Percentiles rank a stretch among this genome's conserved stretches.
Conservation (phyloP, 2,888 invertebrate species). For the Pimpla rufipes region DNA sequence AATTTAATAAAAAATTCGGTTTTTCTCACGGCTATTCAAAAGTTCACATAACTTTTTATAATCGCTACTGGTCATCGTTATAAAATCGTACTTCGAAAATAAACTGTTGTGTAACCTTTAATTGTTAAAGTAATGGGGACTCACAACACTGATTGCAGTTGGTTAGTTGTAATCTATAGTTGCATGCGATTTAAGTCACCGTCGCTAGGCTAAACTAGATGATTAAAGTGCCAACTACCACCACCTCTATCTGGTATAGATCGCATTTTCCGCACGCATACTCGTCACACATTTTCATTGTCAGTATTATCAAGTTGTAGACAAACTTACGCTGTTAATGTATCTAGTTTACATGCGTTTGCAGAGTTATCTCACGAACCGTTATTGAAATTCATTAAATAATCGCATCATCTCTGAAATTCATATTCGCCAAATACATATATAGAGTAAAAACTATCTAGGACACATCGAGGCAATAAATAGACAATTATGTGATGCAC, state of each 20-base stretch:
- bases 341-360: slow-evolving; percentile 14
- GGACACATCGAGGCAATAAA: slow-evolving; percentile 15
- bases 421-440: not conserved
- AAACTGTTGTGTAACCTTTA: no score
- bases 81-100: no score
- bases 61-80: no score
- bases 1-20: no score
- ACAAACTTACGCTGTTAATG: slow-evolving; percentile 1
- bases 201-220: slow-evolving; percentile 34
- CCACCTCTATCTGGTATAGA: slow-evolving; percentile 40
- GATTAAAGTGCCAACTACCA: slow-evolving; percentile 35
- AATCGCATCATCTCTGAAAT: slow-evolving; percentile 23
- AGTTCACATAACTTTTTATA: no score
- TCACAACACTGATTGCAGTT: no score
- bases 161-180: not conserved
- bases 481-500: slow-evolving; percentile 5
- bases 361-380: not conserved
- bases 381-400: not conserved
- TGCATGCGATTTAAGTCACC: slow-evolving; percentile 19
- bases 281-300: slow-evolving; percentile 11
- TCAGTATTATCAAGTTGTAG: not conserved
- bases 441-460: not conserved
- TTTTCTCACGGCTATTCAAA: no score
- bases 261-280: slow-evolving; percentile 25
- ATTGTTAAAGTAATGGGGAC: no score